phyloP scores from a whole-genome alignment of 2,113 vertebrate species.

The Polyodon spathula region DNA sequence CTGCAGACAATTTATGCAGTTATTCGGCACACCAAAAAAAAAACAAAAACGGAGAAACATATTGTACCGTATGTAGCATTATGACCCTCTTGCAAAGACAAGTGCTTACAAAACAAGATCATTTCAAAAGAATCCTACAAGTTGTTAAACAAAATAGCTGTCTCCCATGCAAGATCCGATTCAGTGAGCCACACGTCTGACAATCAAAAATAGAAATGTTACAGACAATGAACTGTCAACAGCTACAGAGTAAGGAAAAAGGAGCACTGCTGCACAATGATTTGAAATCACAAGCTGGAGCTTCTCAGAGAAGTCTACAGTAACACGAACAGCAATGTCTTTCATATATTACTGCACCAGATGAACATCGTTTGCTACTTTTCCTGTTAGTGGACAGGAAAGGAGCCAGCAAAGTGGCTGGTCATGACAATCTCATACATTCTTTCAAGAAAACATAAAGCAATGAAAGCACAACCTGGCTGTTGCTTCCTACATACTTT shows the following conservation, averaged over 20 bases:
- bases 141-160: neutral
- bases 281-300: slow-evolving; percentile 10
- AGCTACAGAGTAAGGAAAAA: too few species aligned
- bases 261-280: slow-evolving; percentile 8
- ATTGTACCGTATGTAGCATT: slow-evolving; percentile 24
- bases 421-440: slow-evolving; percentile 21
- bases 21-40: slow-evolving; percentile 81
- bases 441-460: slow-evolving; percentile 1
- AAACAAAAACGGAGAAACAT: neutral
- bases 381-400: slow-evolving; percentile 21
- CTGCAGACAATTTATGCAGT: slow-evolving; percentile 95
- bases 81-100: slow-evolving; percentile 23
- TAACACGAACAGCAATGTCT: slow-evolving; percentile 4
- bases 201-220: slow-evolving; percentile 6
- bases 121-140: neutral
- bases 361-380: slow-evolving; percentile 10
- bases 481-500: slow-evolving; percentile 1
- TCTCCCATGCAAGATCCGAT: neutral
- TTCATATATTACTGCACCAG: neutral
- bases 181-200: neutral
- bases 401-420: slow-evolving; percentile 37
- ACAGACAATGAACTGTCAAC: neutral
- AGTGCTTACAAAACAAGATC: slow-evolving; percentile 24
- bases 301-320: neutral
- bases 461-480: neutral